phyloP scores from a whole-genome alignment of 2,113 vertebrate genomes.

The Neolamprologus fasciatus region DNA sequence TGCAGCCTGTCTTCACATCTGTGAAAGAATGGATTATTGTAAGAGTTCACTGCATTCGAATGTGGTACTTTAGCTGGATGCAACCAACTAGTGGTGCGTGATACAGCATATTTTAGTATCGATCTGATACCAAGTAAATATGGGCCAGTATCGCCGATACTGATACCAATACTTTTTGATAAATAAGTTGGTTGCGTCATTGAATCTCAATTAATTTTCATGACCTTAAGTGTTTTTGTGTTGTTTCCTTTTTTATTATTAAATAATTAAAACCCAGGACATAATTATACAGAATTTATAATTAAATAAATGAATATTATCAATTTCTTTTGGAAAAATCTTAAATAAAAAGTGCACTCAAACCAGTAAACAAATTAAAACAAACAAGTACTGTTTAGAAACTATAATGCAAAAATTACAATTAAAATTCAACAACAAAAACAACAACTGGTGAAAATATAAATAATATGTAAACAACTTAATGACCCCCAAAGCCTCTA shows the following conservation, averaged over 20 bases:
- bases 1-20: not conserved
- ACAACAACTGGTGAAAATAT: too few species aligned
- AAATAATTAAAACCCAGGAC: not conserved
- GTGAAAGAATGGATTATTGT: not conserved
- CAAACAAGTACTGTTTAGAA: not conserved
- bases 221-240: not conserved
- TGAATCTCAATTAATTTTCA: not conserved
- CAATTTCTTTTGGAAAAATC: accelerated
- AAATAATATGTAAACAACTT: too few species aligned
- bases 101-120: not conserved
- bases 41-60: not conserved
- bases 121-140: not conserved
- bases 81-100: not conserved
- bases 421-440: too few species aligned
- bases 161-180: not conserved
- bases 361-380: not conserved
- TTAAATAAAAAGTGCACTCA: not conserved
- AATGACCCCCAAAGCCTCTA: too few species aligned
- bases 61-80: not conserved
- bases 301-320: not conserved
- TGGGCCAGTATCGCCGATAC: not conserved
- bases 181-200: not conserved
- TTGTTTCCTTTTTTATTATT: not conserved
- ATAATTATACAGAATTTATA: not conserved
- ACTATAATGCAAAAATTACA: too few species aligned